Evolutionary conservation across 1,140 invertebrate genomes (phyloP), one percentile per base, ranked within the genome.

Genomic region (Nomia melanderi): DNA sequence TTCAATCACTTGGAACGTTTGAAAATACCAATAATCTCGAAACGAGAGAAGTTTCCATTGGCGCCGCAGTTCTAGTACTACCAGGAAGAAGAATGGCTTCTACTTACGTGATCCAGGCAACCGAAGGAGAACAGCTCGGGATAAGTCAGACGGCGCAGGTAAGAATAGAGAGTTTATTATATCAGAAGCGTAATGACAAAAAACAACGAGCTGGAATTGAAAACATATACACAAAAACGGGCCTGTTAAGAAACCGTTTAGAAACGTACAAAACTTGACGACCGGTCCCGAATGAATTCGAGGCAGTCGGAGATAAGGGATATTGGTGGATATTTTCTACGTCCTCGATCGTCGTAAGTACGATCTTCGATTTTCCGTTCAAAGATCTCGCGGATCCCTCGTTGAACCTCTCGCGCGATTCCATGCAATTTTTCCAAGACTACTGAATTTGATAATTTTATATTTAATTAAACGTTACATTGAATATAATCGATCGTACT

Each of bases 161-260:
- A 79, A 79, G 77, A 79, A 79, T 79, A 79, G 63, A 75, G 63
- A 50, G 56, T 79, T 79, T 79, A 78, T 73, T 78, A 27, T 39
- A 44, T 77, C 44, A 77, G 75, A 71, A 62, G 33, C 73, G 73
- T 63, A 72, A 56, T 47, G 69, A 57, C 33, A 65, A 71, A 71
- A 59, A 47, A 63, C 17, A 56, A 66, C 56, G 36, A 33, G n/a
- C 20, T 44, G 36, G 1, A n/a, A 72, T 72, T 77, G n/a, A 64
- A 62, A 72, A 73, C 47, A 17, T 77, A 57, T 23, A 57, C 59
- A 36, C 23, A 53, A 77, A 50, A 70, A 54, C 75, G 29, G 47
- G 53, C 63, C 33, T 39, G 39, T 54, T 44, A 62, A 54, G 31
- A 50, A 72, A 60, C 31, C 20, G 12, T 62, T 72, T 64, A 62